Base-by-base conservation (phyloP, 2,888 invertebrate species). In the Digitonthophagus gazella region DNA sequence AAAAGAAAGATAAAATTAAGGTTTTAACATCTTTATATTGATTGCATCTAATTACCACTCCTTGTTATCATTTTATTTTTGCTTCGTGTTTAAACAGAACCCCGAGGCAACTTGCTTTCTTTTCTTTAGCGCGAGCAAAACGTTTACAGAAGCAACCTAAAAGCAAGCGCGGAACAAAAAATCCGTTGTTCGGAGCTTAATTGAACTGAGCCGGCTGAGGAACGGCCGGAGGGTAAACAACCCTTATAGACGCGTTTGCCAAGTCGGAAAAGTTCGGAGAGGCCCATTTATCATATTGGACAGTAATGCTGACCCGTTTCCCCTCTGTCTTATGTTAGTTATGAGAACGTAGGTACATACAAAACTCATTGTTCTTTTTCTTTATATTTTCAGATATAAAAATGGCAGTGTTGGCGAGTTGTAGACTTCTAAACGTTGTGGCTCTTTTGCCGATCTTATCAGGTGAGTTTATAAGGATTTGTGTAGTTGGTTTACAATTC, bases 191-290 rank as follows among this genome's bases (percentile, higher is more conserved):
- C 28, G 11, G 28, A 44, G 28, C 28, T 44, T 44, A 44, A 44
- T 44, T 44, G 28, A 44, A 44, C 28, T 44, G 28, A 44, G 28
- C 28, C 28, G 28, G 28, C 28, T 44, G 28, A 44, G 28, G 28
- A 44, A 11, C 28, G 28, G 6, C 28, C 28, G 28, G 28, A 44
- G 28, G 28, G 61, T 20, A 61, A 61, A 61, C 61, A 61, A 61
- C 61, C 61, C 61, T 61, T 61, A 61, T 61, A 61, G 61, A 61
- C 61, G 20, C 61, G 61, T 61, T 61, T 61, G 61, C 61, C 61
- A 61, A 61, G 16, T 61, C 18, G 18, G 19, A 19, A 61, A 61
- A 61, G 61, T 61, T 61, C 61, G n/a, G n/a, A 19, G 15, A n/a
- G 61, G 19, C 28, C 20, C 61, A 61, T 61, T 61, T 61, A 61